Base-by-base conservation (phyloP, 2,888 invertebrate species). In the Chrysolina haemoptera region DNA sequence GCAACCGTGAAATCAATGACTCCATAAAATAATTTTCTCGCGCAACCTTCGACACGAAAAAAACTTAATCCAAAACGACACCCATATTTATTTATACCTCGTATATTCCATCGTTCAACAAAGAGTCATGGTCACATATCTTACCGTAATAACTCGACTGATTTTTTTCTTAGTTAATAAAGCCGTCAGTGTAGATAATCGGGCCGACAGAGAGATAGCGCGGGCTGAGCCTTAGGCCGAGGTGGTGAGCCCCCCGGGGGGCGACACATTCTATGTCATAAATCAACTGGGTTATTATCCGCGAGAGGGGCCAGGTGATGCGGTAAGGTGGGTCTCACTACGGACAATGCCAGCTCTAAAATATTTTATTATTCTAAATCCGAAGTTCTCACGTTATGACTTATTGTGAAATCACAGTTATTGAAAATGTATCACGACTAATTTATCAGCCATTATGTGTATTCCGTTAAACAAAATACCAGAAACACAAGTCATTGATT, bases 111-210 rank as follows among this genome's bases (percentile, higher is more conserved):
- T 50, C 40, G 65, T 41, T 65, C 46, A 69, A 73, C 73, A 73
- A 73, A 73, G 69, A 69, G 68, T 69, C 73, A 73, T 62, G 74
- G 74, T 71, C 71, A 71, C 74, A 74, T 68, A 71, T 75, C 68
- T 71, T 69, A 62, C 50, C 69, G 68, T 68, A 75, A 75, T 75
- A 75, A 75, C 75, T 75, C 71, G 69, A 50, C 67, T 66, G 63
- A 62, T 67, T 75, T 72, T n/a, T 75, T 71, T 68, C 64, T 70
- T 66, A 67, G 73, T 65, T 76, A 76, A 76, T 76, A 76, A 76
- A 76, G 76, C 73, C 76, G 76, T 76, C 76, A 76, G 64, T 68
- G 69, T 46, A 70, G 73, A 76, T 76, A 76, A 76, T 76, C 73
- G 76, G 76, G 65, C 50, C 73, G 68, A 69, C 46, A 46, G 68